phyloP scores from a whole-genome alignment of 2,797 vertebrate species.

The Amphiprion clarkii region DNA sequence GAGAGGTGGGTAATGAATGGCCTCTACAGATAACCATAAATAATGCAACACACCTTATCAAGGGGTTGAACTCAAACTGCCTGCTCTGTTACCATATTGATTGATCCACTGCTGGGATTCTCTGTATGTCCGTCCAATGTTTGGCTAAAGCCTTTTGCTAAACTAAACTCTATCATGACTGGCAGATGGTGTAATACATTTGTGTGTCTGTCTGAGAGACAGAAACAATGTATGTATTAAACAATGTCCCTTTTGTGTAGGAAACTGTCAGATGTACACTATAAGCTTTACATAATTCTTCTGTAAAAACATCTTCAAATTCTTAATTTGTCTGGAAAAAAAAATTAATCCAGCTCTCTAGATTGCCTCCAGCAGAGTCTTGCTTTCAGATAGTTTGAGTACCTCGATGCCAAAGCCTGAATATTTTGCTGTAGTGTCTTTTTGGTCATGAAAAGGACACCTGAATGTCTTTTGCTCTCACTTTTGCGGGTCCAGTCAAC shows the following conservation, averaged over 20 bases:
- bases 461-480: too few relatives aligned
- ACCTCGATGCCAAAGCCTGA: too few relatives aligned
- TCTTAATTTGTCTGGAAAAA: background rate
- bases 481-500: background rate
- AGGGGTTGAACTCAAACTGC: constrained; percentile 51
- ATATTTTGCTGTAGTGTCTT: too few relatives aligned
- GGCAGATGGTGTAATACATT: background rate
- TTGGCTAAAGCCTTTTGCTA: constrained; percentile 14
- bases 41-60: constrained; percentile 71
- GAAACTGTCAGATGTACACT: background rate
- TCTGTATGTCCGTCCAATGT: constrained; percentile 38
- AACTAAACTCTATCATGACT: constrained; percentile 4
- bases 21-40: constrained; percentile 69
- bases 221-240: background rate
- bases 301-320: background rate
- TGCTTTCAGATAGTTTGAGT: background rate
- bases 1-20: constrained; percentile 77
- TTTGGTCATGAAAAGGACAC: too few relatives aligned
- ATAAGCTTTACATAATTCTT: background rate
- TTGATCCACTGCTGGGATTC: constrained; percentile 51
- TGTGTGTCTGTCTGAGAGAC: background rate
- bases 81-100: constrained; percentile 50
- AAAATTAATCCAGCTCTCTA: constrained; percentile 5
- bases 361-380: constrained; percentile 2
- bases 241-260: background rate